Conservation (phyloP, 2,113 vertebrate species). For the Phrynocephalus versicolor region DNA sequence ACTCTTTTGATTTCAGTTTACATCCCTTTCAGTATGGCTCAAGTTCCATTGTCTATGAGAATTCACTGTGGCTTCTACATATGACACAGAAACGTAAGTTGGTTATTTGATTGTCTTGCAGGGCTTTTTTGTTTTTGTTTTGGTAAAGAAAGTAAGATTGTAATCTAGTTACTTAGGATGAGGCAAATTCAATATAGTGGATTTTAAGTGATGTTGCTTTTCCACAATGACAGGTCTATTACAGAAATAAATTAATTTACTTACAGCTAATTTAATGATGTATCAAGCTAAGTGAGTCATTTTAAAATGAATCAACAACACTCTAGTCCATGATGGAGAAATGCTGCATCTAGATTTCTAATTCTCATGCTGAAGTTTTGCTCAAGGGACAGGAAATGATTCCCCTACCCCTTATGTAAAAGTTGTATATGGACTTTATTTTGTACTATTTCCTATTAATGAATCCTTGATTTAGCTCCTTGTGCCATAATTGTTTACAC, state of each 20-base stretch:
- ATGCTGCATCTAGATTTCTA: conserved; percentile 6
- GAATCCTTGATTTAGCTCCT: neutral
- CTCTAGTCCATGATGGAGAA: neutral
- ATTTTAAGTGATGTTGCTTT: conserved; percentile 21
- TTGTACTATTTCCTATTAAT: too few relatives aligned
- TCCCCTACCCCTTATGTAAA: neutral
- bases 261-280: neutral
- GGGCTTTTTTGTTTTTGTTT: too few relatives aligned
- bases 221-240: neutral
- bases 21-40: conserved; percentile 33
- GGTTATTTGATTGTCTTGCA: conserved; percentile 18
- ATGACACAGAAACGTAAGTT: conserved; percentile 14
- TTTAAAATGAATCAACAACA: conserved; percentile 6
- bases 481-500: neutral
- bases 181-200: conserved; percentile 11
- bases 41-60: conserved; percentile 2
- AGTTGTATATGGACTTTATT: neutral
- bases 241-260: neutral
- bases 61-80: conserved; percentile 37
- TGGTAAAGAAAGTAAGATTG: conserved; percentile 7
- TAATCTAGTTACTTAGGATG: conserved; percentile 25
- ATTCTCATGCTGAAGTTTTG: neutral
- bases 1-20: conserved; percentile 29
- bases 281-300: neutral
- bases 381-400: neutral